phyloP scores from a whole-genome alignment of 2,888 invertebrate species.

The Barypeithes pellucidus region DNA sequence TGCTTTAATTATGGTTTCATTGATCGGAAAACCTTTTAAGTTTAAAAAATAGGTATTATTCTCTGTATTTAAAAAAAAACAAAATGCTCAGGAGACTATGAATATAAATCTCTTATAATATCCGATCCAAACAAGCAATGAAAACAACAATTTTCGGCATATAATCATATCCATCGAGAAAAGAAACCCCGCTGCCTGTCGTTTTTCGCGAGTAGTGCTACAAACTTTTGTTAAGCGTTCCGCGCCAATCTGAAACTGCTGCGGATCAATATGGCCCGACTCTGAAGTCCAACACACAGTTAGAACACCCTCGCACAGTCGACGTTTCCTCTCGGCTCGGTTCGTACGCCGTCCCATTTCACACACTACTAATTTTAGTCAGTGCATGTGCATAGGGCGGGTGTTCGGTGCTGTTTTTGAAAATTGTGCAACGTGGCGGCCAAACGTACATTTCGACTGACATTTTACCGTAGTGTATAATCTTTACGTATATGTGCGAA shows the following conservation, averaged over 20 bases:
- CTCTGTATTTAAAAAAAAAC: not conserved
- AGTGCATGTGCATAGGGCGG: slow-evolving; percentile 40
- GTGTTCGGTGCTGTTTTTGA: slow-evolving; percentile 37
- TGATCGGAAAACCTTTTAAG: no score
- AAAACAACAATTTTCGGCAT: slow-evolving; percentile 53
- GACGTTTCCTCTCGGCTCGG: slow-evolving; percentile 38
- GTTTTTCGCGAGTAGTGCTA: slow-evolving; percentile 54
- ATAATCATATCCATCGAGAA: slow-evolving; percentile 43
- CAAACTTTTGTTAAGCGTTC: slow-evolving; percentile 63
- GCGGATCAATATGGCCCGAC: slow-evolving; percentile 68
- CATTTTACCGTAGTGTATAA: slow-evolving; percentile 4
- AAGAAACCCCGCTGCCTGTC: slow-evolving; percentile 54
- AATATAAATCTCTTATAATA: slow-evolving; percentile 1
- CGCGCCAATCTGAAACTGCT: slow-evolving; percentile 66
- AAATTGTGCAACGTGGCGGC: slow-evolving; percentile 44
- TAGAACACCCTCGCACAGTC: slow-evolving; percentile 54
- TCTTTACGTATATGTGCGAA: not conserved
- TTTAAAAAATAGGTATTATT: no score
- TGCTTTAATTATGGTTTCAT: no score
- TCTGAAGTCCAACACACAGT: slow-evolving; percentile 58
- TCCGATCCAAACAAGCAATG: slow-evolving; percentile 39
- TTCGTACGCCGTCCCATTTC: slow-evolving; percentile 25
- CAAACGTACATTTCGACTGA: slow-evolving; percentile 8
- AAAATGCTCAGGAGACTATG: not conserved
- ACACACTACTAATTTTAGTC: slow-evolving; percentile 27